Evolutionary conservation across 2,888 invertebrate species (phyloP).

Genomic region (Ormyrus rosae): DNA sequence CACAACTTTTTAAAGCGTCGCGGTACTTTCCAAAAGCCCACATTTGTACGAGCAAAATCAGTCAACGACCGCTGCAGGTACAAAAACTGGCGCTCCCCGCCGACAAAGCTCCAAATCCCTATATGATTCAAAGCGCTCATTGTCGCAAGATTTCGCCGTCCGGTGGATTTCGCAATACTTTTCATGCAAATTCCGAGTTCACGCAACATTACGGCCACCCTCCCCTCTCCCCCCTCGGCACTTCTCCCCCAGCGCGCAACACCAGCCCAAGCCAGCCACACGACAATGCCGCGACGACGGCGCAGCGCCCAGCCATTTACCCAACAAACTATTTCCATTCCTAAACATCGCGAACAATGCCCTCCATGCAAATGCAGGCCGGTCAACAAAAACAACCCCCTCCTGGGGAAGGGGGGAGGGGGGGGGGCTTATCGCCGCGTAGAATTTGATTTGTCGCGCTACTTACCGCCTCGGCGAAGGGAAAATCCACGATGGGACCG

Average conservation of each 20-base stretch:
- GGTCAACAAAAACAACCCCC: slow-evolving; percentile 10
- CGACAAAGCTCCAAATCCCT: too few relatives aligned
- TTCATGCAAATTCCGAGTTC: slow-evolving; percentile 6
- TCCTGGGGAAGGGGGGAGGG: neutral
- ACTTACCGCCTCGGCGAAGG: slow-evolving; percentile 6
- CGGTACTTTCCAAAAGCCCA: too few relatives aligned
- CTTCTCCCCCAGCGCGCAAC: neutral
- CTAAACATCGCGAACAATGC: slow-evolving; percentile 22
- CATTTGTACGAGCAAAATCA: too few relatives aligned
- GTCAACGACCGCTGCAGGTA: too few relatives aligned
- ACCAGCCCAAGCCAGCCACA: neutral
- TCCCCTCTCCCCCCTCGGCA: neutral
- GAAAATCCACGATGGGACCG: slow-evolving; percentile 43
- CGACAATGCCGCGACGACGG: neutral
- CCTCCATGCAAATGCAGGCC: slow-evolving; percentile 20
- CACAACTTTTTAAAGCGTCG: too few relatives aligned
- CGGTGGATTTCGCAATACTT: neutral
- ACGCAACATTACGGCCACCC: neutral
- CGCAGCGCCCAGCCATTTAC: neutral
- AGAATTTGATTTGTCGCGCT: slow-evolving; percentile 54
- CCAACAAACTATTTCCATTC: slow-evolving; percentile 36
- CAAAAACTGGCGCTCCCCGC: too few relatives aligned
- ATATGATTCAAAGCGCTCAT: too few relatives aligned
- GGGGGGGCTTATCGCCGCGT: slow-evolving; percentile 7
- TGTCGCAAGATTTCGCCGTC: too few relatives aligned